Conservation (phyloP, 30 jellyfish, hydroid and myxozoan species). For the Aurelia sp. region DNA sequence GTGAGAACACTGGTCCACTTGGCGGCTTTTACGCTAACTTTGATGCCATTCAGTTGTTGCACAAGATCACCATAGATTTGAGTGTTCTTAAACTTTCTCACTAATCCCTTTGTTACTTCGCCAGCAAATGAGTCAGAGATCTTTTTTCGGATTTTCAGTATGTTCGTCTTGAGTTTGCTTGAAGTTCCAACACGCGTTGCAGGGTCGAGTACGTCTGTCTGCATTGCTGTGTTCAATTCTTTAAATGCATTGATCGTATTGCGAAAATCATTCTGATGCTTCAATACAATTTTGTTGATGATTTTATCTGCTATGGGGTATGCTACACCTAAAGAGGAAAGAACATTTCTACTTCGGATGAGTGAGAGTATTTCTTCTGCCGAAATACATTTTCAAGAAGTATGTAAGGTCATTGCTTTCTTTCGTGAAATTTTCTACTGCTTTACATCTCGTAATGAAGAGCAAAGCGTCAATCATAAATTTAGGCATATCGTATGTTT, state of each 20-base stretch:
- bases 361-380: too few species aligned
- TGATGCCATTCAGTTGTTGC: not conserved
- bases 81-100: conserved; percentile 2
- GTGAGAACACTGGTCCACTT: conserved; percentile 6
- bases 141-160: not conserved
- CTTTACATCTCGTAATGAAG: too few species aligned
- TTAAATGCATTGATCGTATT: conserved; percentile 16
- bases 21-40: conserved; percentile 2
- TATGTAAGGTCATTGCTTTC: too few species aligned
- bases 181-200: conserved; percentile 2
- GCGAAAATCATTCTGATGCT: conserved; percentile 26
- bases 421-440: too few species aligned
- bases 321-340: not conserved
- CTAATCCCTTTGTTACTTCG: conserved; percentile 3
- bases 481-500: too few species aligned
- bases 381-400: too few species aligned
- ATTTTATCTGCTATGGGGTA: conserved; percentile 41
- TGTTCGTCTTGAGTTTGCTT: not conserved
- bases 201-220: conserved; percentile 19
- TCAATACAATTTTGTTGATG: conserved; percentile 23
- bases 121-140: not conserved
- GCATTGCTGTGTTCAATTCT: conserved; percentile 1
- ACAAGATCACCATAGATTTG: conserved; percentile 20
- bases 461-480: too few species aligned
- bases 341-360: too few species aligned